Evolutionary conservation across 2,888 invertebrate genomes (phyloP).

Genomic region (Cloeon dipterum): DNA sequence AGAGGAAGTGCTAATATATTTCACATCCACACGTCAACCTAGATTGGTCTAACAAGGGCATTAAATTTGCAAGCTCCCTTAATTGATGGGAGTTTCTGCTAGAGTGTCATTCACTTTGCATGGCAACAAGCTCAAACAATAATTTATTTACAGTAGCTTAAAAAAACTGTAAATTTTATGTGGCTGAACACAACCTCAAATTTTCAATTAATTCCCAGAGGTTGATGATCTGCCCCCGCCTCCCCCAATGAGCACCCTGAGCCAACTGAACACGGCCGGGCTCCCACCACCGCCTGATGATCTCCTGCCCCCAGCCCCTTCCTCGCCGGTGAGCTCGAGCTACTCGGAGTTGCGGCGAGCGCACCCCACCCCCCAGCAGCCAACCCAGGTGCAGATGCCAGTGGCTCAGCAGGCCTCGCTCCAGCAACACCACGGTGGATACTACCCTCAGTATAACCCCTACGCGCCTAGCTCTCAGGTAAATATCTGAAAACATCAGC

Average conservation of each 20-base stretch:
- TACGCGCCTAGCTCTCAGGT: conserved; percentile 52
- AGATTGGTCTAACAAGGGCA: no score
- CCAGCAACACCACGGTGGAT: not conserved
- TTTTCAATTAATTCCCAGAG: no score
- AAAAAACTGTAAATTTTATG: not conserved
- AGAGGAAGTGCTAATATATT: no score
- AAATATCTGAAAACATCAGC: conserved; percentile 8
- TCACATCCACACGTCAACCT: no score
- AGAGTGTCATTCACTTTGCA: no score
- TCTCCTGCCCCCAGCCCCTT: conserved; percentile 53
- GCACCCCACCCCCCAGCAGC: conserved; percentile 34
- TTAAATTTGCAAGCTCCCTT: no score
- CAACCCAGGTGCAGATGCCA: conserved; percentile 23
- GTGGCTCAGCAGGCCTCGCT: conserved; percentile 12
- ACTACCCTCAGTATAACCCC: conserved; percentile 10
- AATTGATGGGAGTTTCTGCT: no score
- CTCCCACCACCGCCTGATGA: conserved; percentile 26
- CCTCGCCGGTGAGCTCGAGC: conserved; percentile 75
- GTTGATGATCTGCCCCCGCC: conserved; percentile 33
- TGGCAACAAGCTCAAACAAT: no score
- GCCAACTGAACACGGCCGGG: no score
- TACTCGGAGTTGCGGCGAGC: conserved; percentile 70
- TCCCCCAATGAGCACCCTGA: conserved; percentile 21
- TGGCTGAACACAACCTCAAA: no score
- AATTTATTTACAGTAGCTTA: no score